Conservation (phyloP, 2,888 invertebrate species). For the Microplitis deprimator region DNA sequence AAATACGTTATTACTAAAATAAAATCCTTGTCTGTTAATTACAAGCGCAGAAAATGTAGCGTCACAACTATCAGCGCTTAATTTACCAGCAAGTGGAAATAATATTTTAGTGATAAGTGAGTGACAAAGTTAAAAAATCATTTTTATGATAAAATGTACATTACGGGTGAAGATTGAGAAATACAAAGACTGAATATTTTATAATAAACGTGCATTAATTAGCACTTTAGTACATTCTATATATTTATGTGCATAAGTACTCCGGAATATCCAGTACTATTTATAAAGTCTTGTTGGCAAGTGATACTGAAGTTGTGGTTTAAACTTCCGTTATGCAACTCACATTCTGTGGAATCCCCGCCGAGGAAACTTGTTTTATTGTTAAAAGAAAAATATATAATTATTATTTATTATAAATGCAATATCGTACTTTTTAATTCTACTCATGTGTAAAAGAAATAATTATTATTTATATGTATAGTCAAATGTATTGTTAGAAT, state of each 20-base stretch:
- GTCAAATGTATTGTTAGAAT: background rate
- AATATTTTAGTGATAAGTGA: background rate
- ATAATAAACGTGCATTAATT: background rate
- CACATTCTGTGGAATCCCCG: constrained; percentile 48
- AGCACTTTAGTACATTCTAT: background rate
- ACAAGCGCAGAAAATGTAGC: constrained; percentile 12
- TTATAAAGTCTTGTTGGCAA: constrained; percentile 18
- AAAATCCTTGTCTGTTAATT: constrained; percentile 6
- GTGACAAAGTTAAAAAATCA: background rate
- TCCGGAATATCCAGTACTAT: constrained; percentile 15
- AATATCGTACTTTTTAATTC: background rate
- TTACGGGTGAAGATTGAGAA: background rate
- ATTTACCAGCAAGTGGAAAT: background rate
- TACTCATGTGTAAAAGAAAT: constrained; percentile 1
- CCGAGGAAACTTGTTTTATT: constrained; percentile 44
- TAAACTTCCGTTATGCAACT: constrained; percentile 50
- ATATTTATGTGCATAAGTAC: background rate
- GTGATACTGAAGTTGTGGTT: constrained; percentile 27
- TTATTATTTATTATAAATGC: constrained; percentile 8
- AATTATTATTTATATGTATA: background rate
- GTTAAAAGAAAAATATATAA: constrained; percentile 5
- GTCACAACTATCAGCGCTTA: constrained; percentile 21
- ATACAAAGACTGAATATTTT: background rate
- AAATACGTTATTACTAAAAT: constrained; percentile 40
- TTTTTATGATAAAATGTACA: background rate